Evolutionary conservation across 2,113 vertebrate genomes (phyloP).

Genomic region (Pelmatolapia mariae): DNA sequence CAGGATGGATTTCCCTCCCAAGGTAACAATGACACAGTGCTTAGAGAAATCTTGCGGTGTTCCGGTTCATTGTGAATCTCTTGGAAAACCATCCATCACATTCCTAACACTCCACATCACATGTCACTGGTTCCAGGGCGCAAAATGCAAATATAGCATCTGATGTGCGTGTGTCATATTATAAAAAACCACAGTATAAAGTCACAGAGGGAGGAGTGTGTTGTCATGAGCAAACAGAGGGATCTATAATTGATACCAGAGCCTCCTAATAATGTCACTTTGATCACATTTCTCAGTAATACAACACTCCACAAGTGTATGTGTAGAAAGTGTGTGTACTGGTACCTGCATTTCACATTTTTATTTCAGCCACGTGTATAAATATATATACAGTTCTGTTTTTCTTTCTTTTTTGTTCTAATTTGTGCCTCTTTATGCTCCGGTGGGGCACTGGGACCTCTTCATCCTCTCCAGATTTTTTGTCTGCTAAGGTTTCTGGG

Average conservation of each 20-base stretch:
- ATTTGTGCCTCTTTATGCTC: slow-evolving; percentile 42
- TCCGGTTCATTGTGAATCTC: slow-evolving; percentile 1
- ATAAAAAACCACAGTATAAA: neutral
- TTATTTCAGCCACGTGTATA: neutral
- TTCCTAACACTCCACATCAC: slow-evolving; percentile 6
- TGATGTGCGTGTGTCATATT: neutral
- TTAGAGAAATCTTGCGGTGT: neutral
- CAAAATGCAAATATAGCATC: neutral
- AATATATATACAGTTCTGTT: neutral
- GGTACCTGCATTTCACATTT: neutral
- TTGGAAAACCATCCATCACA: slow-evolving; percentile 14
- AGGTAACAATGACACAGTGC: slow-evolving; percentile 11
- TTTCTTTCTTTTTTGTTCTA: slow-evolving; percentile 3
- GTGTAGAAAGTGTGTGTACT: neutral
- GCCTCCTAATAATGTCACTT: neutral
- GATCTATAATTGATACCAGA: slow-evolving; percentile 23
- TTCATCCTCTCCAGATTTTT: slow-evolving; percentile 60
- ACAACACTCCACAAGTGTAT: neutral
- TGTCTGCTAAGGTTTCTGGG: slow-evolving; percentile 52
- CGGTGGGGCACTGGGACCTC: slow-evolving; percentile 24
- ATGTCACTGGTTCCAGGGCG: neutral
- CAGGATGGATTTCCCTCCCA: slow-evolving; percentile 28
- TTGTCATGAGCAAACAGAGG: neutral
- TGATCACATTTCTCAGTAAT: slow-evolving; percentile 6
- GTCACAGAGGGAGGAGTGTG: neutral